phyloP scores from a whole-genome alignment of 2,888 invertebrate species.

The Lobophora halterata region DNA sequence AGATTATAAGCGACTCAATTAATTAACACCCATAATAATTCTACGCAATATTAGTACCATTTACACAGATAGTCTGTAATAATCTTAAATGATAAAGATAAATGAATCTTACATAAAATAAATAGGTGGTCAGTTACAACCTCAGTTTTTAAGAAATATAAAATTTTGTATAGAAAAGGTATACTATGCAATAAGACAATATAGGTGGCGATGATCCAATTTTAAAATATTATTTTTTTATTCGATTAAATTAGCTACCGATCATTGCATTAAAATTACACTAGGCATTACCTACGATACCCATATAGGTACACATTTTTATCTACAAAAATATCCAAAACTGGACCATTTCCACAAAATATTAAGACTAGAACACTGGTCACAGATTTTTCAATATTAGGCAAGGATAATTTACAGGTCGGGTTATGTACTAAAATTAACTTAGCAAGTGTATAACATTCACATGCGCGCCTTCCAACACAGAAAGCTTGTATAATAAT shows the following conservation, averaged over 20 bases:
- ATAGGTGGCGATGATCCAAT: constrained; percentile 45
- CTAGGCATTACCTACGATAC: constrained; percentile 10
- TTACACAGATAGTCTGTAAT: constrained; percentile 45
- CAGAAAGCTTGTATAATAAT: constrained; percentile 48
- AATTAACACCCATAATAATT: constrained; percentile 20
- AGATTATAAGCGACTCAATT: constrained; percentile 42
- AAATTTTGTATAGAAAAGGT: constrained; percentile 47
- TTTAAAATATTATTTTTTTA: constrained; percentile 31
- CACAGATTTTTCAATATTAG: constrained; percentile 63
- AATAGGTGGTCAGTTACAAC: constrained; percentile 42
- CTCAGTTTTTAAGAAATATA: constrained; percentile 57
- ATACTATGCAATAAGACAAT: constrained; percentile 48
- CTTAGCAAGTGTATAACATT: constrained; percentile 37
- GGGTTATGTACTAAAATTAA: constrained; percentile 39
- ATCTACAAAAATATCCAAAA: constrained; percentile 39
- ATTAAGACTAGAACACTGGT: constrained; percentile 74
- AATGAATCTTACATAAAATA: constrained; percentile 45
- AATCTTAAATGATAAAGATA: too few species aligned
- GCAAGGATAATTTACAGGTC: constrained; percentile 59
- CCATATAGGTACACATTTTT: constrained; percentile 28
- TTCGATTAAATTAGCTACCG: constrained; percentile 33
- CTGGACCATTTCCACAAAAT: constrained; percentile 48
- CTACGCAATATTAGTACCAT: constrained; percentile 55
- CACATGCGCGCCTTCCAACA: constrained; percentile 40
- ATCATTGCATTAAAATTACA: constrained; percentile 12